phyloP scores from a whole-genome alignment of 2,888 invertebrate genomes.

The Acanthopleura granulata region DNA sequence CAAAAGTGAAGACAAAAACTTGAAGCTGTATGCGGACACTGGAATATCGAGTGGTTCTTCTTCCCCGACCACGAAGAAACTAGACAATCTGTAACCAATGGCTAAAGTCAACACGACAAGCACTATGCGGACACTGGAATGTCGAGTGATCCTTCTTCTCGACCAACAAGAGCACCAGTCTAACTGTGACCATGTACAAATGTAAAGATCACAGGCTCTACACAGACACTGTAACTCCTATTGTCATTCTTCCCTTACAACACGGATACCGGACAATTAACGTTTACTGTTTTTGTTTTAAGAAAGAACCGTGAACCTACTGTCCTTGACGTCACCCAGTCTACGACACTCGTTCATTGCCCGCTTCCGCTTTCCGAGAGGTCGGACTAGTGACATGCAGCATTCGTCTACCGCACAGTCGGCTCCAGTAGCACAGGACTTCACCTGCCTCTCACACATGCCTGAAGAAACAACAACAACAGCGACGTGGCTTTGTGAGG shows the following conservation, averaged over 20 bases:
- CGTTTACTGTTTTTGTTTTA: no score
- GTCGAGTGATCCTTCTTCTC: neutral
- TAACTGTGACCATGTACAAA: no score
- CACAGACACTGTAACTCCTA: neutral
- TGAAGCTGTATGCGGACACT: no score
- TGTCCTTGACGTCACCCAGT: neutral
- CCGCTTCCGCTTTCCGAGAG: neutral
- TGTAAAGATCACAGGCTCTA: neutral
- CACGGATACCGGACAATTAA: neutral
- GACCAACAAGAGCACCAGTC: neutral
- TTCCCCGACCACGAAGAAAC: no score
- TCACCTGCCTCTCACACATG: neutral
- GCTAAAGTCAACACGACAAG: no score
- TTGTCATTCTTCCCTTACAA: neutral
- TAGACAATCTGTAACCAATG: no score
- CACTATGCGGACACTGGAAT: neutral
- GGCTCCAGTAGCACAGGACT: neutral
- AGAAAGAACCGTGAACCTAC: neutral
- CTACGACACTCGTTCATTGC: conserved; percentile 1
- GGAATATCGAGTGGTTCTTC: no score
- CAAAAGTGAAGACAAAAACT: no score
- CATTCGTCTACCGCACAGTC: conserved; percentile 12
- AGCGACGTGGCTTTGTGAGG: neutral
- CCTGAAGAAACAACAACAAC: neutral
- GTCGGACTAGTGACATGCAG: neutral